phyloP scores from a whole-genome alignment of 2,797 vertebrate genomes.

The Chelon auratus region DNA sequence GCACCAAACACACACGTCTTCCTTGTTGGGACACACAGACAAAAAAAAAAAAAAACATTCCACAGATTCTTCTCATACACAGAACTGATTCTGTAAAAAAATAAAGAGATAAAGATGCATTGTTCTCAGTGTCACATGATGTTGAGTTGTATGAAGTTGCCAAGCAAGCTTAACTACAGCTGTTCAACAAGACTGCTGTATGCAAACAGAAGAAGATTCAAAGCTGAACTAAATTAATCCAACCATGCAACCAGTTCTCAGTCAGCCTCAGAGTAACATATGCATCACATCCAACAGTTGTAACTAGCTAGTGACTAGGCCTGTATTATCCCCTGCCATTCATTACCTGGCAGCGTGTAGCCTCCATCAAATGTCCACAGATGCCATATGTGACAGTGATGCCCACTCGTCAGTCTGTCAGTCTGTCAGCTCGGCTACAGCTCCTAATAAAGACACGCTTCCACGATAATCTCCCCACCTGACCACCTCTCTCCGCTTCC shows the following conservation, averaged over 20 bases:
- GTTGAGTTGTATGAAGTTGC: constrained; percentile 20
- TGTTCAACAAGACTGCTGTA: not conserved
- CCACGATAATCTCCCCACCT: constrained; percentile 55
- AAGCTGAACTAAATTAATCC: constrained; percentile 14
- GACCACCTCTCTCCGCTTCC: constrained; percentile 40
- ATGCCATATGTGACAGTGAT: constrained; percentile 57
- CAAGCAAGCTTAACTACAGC: constrained; percentile 12
- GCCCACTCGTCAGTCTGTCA: constrained; percentile 40
- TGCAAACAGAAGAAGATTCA: not conserved
- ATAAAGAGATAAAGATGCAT: constrained; percentile 20
- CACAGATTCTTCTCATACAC: constrained; percentile 52
- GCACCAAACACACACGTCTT: constrained; percentile 46
- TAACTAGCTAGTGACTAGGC: constrained; percentile 15
- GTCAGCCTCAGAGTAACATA: constrained; percentile 43
- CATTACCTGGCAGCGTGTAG: constrained; percentile 70
- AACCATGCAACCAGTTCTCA: constrained; percentile 19
- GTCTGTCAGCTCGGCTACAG: constrained; percentile 34
- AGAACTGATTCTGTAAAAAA: constrained; percentile 25
- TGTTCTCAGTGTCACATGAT: constrained; percentile 1
- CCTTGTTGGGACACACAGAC: constrained; percentile 34
- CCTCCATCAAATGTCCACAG: constrained; percentile 65
- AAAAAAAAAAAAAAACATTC: constrained; percentile 56
- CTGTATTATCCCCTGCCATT: constrained; percentile 33
- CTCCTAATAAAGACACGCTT: constrained; percentile 52
- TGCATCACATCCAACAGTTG: constrained; percentile 34